Evolutionary conservation across 2,113 vertebrate genomes (phyloP), one percentile per base, ranked within the genome.

Genomic region (Pedetes capensis): DNA sequence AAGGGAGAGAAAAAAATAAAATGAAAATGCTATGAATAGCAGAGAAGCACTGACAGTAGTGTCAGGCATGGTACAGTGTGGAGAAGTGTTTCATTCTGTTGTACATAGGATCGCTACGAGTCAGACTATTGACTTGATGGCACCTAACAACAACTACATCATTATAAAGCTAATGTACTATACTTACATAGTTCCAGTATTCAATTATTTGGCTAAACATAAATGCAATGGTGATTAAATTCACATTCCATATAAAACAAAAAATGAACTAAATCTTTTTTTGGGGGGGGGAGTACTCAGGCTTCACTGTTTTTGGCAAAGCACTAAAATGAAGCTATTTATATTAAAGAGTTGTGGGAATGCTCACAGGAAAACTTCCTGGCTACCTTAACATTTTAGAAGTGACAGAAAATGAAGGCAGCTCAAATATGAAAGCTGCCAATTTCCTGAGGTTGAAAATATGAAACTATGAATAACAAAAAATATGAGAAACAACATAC

Each of bases 301-400:
- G 5, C 8, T 78, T 94, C 55, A 27, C 68, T 66, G 61, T 49
- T 80, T 85, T 79, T 32, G 32, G 34, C 63, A 86, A 93, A 88
- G 9, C 79, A 91, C 51, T 68, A 89, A 55, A 81, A 78, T 22
- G 27, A 87, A 79, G 61, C 25, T 92, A 68, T 95, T 69, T 96
- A 63, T 68, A 79, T 49, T 20, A 61, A 39, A 55, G 59, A 91
- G 47, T 72, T 75, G 8, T 64, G 92, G 69, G 55, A 53, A 49
- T 6, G 3, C 49, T 93, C 61, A 39, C 42, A 88, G 74, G 81
- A 61, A n/a, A 63, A 66, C 37, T 86, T 20, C 23, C 69, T 16
- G 20, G 16, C 61, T 25, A 79, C 51, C n/a, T n/a, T 47, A 51
- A 89, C 13, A n/a, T 9, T 39, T 39, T 75, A 13, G 63, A 79